Evolutionary conservation across 92 coral and sea anemone genomes (phyloP), one percentile per base, ranked within the genome.

Genomic region (Virgularia gustaviana): DNA sequence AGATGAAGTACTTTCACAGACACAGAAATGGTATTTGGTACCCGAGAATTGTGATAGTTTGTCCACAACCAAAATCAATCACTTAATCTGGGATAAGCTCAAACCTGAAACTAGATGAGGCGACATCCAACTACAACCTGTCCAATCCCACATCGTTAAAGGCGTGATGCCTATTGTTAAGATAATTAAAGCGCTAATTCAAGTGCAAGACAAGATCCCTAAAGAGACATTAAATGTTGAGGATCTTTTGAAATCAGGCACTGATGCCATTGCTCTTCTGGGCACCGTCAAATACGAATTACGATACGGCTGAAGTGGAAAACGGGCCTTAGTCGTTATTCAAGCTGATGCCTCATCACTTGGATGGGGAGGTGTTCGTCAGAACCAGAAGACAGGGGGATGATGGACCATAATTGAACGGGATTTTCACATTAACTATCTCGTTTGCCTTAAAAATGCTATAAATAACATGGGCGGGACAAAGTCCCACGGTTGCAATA

Each of bases 381-480:
- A 41, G 9, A 16, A 16, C 9, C 9, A 9, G 9, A 41, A 41
- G 16, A 41, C 47, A 16, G 47, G 47, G 47, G 47, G 47, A 8
- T 41, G 47, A 41, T 41, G 61, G 61, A 54, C 61, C 29, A 54
- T 30, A 13, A 30, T 23, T 15, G 61, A 54, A 23, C 29, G 31
- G 31, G 31, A 54, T 6, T 30, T 2, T 7, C 28, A 54, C 61
- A 54, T 54, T 54, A 54, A 54, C 29, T 23, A 73, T 41, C 74
- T 84, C 27, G 86, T 54, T 12, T 54, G 23, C 32, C 61, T 8
- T 23, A 54, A 23, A 15, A 23, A n/a, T n/a, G n/a, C n/a, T n/a
- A 78, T 81, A 4, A 85, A 85, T 65, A 85, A 77, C 32, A 81
- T 81, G 86, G 83, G 86, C 35, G 66, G 83, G 4, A 68, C 85